Conservation (phyloP, 2,888 invertebrate species). For the Rotaria magnacalcarata region DNA sequence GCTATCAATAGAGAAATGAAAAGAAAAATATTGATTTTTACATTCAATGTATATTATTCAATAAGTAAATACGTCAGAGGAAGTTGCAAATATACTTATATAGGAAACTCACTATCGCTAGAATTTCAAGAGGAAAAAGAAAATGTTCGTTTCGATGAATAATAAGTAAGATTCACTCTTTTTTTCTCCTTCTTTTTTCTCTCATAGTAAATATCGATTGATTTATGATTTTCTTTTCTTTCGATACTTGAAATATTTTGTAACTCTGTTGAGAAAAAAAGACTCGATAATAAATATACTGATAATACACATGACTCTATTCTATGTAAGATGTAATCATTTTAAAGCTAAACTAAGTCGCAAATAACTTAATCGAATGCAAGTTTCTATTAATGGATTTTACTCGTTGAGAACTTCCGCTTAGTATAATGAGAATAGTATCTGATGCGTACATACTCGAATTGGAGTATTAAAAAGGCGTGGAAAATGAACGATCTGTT, state of each 20-base stretch:
- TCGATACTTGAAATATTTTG: not conserved
- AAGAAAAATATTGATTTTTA: not conserved
- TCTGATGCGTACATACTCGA: no score
- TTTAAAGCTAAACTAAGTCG: not conserved
- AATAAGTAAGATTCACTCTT: not conserved
- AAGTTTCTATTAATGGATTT: no score
- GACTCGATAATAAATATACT: not conserved
- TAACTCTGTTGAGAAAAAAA: not conserved
- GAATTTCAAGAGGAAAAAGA: not conserved
- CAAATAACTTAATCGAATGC: no score
- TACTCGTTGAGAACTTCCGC: no score
- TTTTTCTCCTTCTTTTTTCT: not conserved
- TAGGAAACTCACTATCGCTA: not conserved
- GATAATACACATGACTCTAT: not conserved
- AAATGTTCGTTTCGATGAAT: not conserved
- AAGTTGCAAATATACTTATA: not conserved
- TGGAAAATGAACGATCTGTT: no score
- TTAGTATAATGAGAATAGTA: no score
- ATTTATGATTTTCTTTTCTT: not conserved
- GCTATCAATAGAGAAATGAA: not conserved
- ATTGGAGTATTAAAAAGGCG: no score
- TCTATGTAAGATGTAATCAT: not conserved
- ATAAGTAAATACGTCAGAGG: not conserved
- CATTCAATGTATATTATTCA: not conserved
- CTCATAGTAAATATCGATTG: not conserved